phyloP scores from a whole-genome alignment of 2,113 vertebrate species.

The Chionis minor region DNA sequence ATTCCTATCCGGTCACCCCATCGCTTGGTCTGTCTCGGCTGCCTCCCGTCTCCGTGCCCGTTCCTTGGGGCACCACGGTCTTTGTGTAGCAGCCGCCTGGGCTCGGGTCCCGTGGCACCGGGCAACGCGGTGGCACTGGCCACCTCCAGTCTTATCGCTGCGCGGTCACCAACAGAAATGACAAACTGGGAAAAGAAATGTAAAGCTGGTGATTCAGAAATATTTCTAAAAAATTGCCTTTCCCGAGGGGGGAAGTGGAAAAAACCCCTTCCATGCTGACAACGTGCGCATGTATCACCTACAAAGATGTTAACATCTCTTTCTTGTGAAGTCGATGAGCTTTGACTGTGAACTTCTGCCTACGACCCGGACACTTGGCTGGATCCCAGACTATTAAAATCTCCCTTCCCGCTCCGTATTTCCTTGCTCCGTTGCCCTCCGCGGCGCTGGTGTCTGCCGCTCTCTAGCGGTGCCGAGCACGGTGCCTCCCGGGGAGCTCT shows the following conservation, averaged over 20 bases:
- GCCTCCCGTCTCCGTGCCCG: fast-evolving
- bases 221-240: not conserved
- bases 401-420: fast-evolving
- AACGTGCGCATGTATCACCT: not conserved
- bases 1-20: fast-evolving
- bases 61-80: not conserved
- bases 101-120: fast-evolving
- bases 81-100: too few species aligned
- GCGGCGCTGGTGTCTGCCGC: not conserved
- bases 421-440: fast-evolving
- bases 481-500: fast-evolving
- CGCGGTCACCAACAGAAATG: fast-evolving
- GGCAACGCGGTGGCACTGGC: too few species aligned
- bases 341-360: not conserved
- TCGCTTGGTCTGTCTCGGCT: not conserved
- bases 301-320: not conserved
- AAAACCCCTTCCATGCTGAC: fast-evolving
- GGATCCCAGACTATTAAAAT: fast-evolving
- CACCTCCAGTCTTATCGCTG: too few species aligned
- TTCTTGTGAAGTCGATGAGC: fast-evolving
- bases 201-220: not conserved
- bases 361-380: fast-evolving
- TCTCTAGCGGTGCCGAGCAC: not conserved
- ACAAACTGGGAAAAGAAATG: too few species aligned
- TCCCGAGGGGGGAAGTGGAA: not conserved